Evolutionary conservation across 2,113 vertebrate species (phyloP).

Genomic region (Poecilia latipinna): DNA sequence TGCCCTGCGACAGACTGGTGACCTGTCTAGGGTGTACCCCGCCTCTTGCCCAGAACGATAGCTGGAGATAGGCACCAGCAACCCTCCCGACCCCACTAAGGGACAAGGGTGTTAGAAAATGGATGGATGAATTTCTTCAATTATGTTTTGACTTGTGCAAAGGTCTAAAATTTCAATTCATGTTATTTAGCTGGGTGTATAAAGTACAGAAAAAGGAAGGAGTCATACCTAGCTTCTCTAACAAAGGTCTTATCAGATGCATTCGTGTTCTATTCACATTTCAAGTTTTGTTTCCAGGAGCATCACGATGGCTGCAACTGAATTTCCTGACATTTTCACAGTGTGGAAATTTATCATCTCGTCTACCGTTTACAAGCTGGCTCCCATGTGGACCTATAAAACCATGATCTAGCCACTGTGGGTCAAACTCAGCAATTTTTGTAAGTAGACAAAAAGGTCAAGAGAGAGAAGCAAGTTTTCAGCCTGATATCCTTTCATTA

Average conservation of each 20-base stretch:
- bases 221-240: constrained; percentile 1
- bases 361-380: constrained; percentile 67
- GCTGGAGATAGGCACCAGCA: too few relatives aligned
- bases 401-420: constrained; percentile 46
- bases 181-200: too few relatives aligned
- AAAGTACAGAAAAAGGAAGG: too few relatives aligned
- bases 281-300: constrained; percentile 53
- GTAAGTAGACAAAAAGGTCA: constrained; percentile 65
- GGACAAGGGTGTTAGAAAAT: too few relatives aligned
- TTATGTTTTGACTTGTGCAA: too few relatives aligned
- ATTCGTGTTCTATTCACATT: constrained; percentile 21
- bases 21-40: too few relatives aligned
- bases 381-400: constrained; percentile 64
- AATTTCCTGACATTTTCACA: constrained; percentile 72
- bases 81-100: too few relatives aligned
- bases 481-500: constrained; percentile 42
- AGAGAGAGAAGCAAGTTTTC: constrained; percentile 52
- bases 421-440: constrained; percentile 76
- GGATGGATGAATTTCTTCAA: too few relatives aligned
- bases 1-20: too few relatives aligned
- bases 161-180: too few relatives aligned
- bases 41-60: too few relatives aligned
- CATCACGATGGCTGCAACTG: constrained; percentile 54
- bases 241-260: constrained; percentile 33
- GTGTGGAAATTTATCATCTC: constrained; percentile 71